Percentiles rank a stretch among this genome's conserved stretches.
These are phyloP conservation scores for Hipparchia semele DNA, from an alignment of 2,888 invertebrate species.

Conservation along the genomic window DNA sequence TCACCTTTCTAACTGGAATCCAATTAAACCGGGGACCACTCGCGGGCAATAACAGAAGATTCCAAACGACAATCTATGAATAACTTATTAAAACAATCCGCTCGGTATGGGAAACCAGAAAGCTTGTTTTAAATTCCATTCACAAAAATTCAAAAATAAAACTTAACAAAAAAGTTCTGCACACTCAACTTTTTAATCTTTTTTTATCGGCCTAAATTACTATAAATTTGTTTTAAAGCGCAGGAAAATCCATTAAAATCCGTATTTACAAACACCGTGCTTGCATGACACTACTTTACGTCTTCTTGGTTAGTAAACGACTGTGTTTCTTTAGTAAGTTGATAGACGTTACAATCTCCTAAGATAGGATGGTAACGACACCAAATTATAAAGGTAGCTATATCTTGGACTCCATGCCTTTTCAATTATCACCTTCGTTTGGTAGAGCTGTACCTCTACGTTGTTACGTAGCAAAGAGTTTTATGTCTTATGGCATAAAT, in stretches of 20 bases:
- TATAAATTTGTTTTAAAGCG: constrained; percentile 16
- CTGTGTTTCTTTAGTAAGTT: constrained; percentile 50
- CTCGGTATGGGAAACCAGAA: constrained; percentile 26
- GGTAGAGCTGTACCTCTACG: constrained; percentile 9
- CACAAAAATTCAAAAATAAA: constrained; percentile 21
- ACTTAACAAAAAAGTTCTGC: constrained; percentile 1
- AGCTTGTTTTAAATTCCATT: constrained; percentile 30
- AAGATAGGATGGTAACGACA: constrained; percentile 60
- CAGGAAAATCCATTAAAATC: constrained; percentile 41
- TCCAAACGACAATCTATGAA: constrained; percentile 27
- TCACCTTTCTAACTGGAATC: constrained; percentile 59
- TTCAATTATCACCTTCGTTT: background rate
- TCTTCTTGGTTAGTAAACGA: constrained; percentile 50
- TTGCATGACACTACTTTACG: constrained; percentile 53
- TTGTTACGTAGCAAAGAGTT: constrained; percentile 26
- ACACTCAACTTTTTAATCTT: constrained; percentile 19
- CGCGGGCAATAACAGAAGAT: constrained; percentile 33
- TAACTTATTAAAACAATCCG: constrained; percentile 30
- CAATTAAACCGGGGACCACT: constrained; percentile 47
- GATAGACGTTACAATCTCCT: constrained; percentile 68
- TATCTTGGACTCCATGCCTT: background rate
- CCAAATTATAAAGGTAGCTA: constrained; percentile 54
- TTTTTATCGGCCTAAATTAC: background rate
- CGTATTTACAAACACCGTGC: constrained; percentile 46
- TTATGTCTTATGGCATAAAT: constrained; percentile 37